Percentiles rank a stretch among this genome's conserved stretches.
Evolutionary conservation across 1,140 invertebrate species (phyloP).

Genomic region (Gonioctena quinquepunctata): DNA sequence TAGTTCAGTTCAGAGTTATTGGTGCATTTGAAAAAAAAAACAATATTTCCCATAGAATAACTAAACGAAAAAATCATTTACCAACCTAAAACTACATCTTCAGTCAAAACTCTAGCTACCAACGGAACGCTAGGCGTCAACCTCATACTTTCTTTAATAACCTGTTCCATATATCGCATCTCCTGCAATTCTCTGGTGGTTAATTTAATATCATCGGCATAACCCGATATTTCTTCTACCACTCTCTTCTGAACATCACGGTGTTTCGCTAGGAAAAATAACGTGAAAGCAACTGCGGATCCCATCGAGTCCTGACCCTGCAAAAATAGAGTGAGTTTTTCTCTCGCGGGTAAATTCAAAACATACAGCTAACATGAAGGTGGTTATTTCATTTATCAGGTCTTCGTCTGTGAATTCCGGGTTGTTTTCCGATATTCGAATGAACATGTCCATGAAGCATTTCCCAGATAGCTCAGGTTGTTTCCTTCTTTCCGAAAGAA

Average conservation of each 20-base stretch:
- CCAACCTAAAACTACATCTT: slow-evolving; percentile 60
- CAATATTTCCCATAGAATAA: too few species aligned
- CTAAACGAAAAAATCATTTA: too few species aligned
- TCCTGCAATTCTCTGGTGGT: slow-evolving; percentile 53
- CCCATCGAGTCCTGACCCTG: slow-evolving; percentile 78
- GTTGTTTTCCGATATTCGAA: slow-evolving; percentile 64
- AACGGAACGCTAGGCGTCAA: slow-evolving; percentile 72
- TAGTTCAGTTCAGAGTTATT: too few species aligned
- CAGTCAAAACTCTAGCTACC: slow-evolving; percentile 61
- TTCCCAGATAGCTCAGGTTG: not conserved
- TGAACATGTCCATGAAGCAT: slow-evolving; percentile 70
- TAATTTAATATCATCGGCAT: slow-evolving; percentile 17
- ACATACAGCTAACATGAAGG: slow-evolving; percentile 75
- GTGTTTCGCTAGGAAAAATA: slow-evolving; percentile 65
- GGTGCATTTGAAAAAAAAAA: too few species aligned
- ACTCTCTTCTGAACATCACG: slow-evolving; percentile 66
- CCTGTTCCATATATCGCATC: slow-evolving; percentile 69
- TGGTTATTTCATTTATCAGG: slow-evolving; percentile 72
- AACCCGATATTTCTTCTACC: slow-evolving; percentile 57
- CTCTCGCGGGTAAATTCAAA: not conserved
- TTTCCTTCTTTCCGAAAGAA: not conserved
- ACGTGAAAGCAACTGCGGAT: slow-evolving; percentile 62
- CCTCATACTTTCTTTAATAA: slow-evolving; percentile 69
- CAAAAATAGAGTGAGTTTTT: slow-evolving; percentile 39
- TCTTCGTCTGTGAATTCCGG: slow-evolving; percentile 67